Base-by-base conservation (phyloP, 2,888 invertebrate species). In the Oxyscelio sp. region DNA sequence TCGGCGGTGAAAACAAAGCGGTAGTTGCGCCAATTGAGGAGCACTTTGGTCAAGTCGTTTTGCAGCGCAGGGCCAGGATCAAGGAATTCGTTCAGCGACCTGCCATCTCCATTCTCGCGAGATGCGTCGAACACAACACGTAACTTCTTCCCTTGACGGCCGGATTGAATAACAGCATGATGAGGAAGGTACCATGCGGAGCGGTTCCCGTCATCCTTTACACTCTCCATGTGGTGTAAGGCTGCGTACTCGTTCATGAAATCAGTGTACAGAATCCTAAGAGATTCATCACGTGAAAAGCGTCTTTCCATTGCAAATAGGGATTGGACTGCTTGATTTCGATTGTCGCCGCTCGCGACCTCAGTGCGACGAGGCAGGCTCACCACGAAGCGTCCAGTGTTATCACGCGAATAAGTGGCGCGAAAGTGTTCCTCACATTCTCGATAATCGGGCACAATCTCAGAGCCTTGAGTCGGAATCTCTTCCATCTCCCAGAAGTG, bases 311-410 rank as follows among this genome's bases (percentile, higher is more conserved):
- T 1, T 11, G 40, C 21, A n/a, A n/a, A 11, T n/a, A 59, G 40
- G 1, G 59, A 59, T n/a, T n/a, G 40, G 13, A 40, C n/a, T 2
- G 59, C 59, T 13, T 22, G 21, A 5, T 9, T 0, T 19, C 59
- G 59, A 11, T 59, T 59, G 9, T 40, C 59, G 13, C 40, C 59
- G 38, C n/a, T 4, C 9, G 15, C 17, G 0, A 24, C n/a, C 1
- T 40, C 5, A 5, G 22, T 1, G 2, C 59, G 59, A 15, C 13
- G 15, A 5, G 59, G 59, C 0, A 59, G 52, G 2, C 54, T 40
- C 8, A 65, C 75, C 9, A 24, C 27, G 22, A 65, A 75, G 11
- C 54, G 21, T 1, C 75, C 75, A 5, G 48, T 19, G 6, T 59
- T 40, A 5, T 59, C 59, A 0, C 59, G 40, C 4, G 40, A 22